phyloP scores from a whole-genome alignment of 1,140 invertebrate genomes.

The Ceratitis capitata region DNA sequence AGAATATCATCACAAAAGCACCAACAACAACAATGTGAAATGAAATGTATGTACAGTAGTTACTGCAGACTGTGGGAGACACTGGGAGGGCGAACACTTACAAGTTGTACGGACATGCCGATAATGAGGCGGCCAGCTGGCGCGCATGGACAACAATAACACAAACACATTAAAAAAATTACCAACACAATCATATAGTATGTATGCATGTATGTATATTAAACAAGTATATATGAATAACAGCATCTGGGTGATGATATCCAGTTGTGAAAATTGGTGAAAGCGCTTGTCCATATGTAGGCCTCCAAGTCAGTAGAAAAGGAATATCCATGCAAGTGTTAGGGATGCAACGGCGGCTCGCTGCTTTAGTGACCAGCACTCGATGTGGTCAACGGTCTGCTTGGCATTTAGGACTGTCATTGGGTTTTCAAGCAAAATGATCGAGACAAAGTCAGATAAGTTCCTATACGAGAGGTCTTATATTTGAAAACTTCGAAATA shows the following conservation, averaged over 20 bases:
- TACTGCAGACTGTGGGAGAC: not conserved
- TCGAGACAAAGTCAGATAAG: too few relatives aligned
- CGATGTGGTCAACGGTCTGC: too few relatives aligned
- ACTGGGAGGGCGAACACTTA: not conserved
- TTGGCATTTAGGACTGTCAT: too few relatives aligned
- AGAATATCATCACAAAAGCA: not conserved
- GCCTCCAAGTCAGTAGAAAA: not conserved
- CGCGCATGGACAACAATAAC: not conserved
- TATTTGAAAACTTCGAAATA: too few relatives aligned
- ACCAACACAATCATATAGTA: not conserved
- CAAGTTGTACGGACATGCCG: conserved; percentile 28
- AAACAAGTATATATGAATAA: not conserved
- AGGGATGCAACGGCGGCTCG: not conserved
- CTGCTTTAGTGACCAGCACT: too few relatives aligned
- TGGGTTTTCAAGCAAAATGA: too few relatives aligned
- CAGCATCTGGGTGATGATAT: not conserved
- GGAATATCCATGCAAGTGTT: too few relatives aligned
- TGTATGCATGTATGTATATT: not conserved
- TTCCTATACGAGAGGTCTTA: too few relatives aligned
- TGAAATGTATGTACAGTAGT: not conserved
- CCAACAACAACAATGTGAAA: not conserved
- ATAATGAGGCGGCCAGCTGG: conserved; percentile 35
- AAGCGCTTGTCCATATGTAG: not conserved
- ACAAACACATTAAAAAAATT: too few relatives aligned
- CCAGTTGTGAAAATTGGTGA: not conserved